These are phyloP conservation scores for Poicephalus gulielmi DNA, from an alignment of 2,113 vertebrate species.

Conservation along the genomic window DNA sequence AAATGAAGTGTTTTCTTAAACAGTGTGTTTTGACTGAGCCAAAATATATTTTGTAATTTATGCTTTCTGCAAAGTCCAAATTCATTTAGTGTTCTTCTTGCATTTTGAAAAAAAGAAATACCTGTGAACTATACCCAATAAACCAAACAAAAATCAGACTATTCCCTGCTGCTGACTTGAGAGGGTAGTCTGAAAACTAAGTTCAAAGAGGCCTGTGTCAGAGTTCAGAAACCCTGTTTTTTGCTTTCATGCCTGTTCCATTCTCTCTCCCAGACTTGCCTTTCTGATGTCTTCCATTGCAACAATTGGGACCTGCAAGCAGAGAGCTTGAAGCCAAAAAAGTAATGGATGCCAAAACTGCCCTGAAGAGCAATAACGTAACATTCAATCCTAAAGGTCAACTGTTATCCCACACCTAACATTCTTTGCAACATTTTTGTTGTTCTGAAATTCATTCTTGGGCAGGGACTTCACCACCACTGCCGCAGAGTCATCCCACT, in stretches of 20 bases:
- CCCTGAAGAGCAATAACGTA: neutral
- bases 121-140: neutral
- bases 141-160: neutral
- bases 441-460: neutral
- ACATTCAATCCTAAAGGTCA: neutral
- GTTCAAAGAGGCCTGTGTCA: neutral
- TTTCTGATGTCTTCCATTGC: neutral
- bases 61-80: slow-evolving; percentile 6
- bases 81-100: neutral
- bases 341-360: neutral
- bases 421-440: neutral
- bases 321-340: neutral
- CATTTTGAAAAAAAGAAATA: neutral
- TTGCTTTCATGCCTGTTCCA: neutral
- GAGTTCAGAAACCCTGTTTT: neutral
- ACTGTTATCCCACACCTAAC: neutral
- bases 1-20: slow-evolving; percentile 62
- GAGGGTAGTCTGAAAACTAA: neutral
- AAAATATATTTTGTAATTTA: slow-evolving; percentile 43
- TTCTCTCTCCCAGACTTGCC: neutral
- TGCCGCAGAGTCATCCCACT: neutral
- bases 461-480: neutral
- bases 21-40: slow-evolving; percentile 39
- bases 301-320: neutral
- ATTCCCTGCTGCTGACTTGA: neutral